Base-by-base conservation (phyloP, 1,140 invertebrate genomes). In the Drosophila grimshawi region DNA sequence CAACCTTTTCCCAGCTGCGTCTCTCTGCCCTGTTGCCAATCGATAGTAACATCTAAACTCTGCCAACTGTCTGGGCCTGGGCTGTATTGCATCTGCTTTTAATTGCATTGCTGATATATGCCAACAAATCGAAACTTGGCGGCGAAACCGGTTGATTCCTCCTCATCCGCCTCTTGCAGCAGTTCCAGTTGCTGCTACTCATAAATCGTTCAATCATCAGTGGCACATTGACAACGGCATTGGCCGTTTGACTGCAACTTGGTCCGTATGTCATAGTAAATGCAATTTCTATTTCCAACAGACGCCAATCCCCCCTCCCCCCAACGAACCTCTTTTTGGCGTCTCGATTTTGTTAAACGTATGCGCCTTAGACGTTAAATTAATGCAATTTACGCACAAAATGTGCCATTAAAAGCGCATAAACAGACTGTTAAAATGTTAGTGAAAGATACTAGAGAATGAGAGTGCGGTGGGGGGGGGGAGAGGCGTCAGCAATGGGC, bases 301-400 rank as follows among this genome's bases (percentile, higher is more conserved):
- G 19, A 19, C 41, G 30, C 5, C 19, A 30, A 5, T 19, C 32
- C n/a, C 8, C 37, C 32, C n/a, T 5, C 37, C 7, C 59, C 8
- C 0, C 4, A 11, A 8, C 41, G 3, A 30, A 0, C 8, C 39
- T 57, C 33, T 32, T 39, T 48, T 48, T 37, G 8, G 19, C 11
- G 4, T 7, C 11, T 5, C n/a, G 33, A 48, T 43, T 64, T 61
- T 41, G 30, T 35, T 30, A 27, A 60, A 37, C 27, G 43, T 52
- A 29, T 35, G 39, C 65, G 64, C 52, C 37, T 73, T 64, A 76
- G 78, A 76, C 81, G 60, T 64, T 65, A 88, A 88, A 88, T 88
- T 82, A 86, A 86, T 88, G 83, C 82, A 88, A 86, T 86, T 86
- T 88, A 77, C 83, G 76, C 79, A 82, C 72, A 86, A 86, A 86